Evolutionary conservation across 2,797 vertebrate genomes (phyloP).

Genomic region (Cossypha caffra): DNA sequence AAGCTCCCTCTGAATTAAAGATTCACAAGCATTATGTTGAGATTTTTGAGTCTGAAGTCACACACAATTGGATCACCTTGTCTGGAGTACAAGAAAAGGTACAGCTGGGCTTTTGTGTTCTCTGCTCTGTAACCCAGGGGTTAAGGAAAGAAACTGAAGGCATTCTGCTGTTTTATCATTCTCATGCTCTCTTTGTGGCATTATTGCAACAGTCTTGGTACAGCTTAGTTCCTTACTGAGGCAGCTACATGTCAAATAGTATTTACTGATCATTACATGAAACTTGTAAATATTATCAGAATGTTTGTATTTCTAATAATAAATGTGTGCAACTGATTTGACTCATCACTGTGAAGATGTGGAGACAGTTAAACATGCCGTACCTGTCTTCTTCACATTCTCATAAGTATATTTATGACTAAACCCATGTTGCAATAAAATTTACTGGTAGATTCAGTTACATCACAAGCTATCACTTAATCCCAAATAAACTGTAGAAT

Average conservation of each 20-base stretch:
- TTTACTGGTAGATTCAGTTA: slow-evolving; percentile 1
- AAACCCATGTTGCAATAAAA: not conserved
- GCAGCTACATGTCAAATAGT: not conserved
- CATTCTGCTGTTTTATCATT: not conserved
- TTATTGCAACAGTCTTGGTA: not conserved
- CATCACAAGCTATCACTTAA: not conserved
- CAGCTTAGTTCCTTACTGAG: not conserved
- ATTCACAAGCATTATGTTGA: not conserved
- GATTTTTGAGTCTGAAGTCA: not conserved
- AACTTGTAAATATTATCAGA: not conserved
- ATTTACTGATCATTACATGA: not conserved
- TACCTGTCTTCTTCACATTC: not conserved
- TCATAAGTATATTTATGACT: not conserved
- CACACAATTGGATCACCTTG: not conserved
- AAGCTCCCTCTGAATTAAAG: not conserved
- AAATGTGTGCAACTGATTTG: not conserved
- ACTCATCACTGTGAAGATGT: not conserved
- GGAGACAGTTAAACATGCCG: not conserved
- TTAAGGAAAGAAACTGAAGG: not conserved
- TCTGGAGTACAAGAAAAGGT: not conserved
- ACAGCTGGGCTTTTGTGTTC: not conserved
- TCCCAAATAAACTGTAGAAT: slow-evolving; percentile 15
- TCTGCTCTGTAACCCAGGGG: not conserved
- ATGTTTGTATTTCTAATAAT: not conserved
- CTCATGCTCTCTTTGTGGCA: not conserved